Evolutionary conservation across 1,140 invertebrate genomes (phyloP).

Genomic region (Hycleus cichorii): DNA sequence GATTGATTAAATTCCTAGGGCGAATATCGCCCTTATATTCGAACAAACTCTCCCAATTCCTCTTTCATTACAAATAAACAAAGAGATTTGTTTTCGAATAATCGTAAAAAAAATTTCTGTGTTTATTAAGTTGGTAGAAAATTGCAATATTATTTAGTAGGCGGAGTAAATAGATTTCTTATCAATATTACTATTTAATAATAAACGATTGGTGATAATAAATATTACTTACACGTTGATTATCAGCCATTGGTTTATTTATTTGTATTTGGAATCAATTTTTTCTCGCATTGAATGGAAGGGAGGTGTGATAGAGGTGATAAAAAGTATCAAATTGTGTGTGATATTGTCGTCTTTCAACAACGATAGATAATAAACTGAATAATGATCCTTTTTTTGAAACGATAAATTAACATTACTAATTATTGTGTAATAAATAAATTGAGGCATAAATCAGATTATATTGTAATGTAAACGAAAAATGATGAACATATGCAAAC

Average conservation of each 20-base stretch:
- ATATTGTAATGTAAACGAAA: conserved; percentile 15
- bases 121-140: too few relatives aligned
- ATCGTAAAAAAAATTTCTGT: too few relatives aligned
- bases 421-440: conserved; percentile 20
- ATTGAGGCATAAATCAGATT: conserved; percentile 17
- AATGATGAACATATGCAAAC: conserved; percentile 10
- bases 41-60: neutral
- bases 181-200: too few relatives aligned
- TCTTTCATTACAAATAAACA: neutral
- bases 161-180: too few relatives aligned
- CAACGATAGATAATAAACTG: conserved; percentile 10
- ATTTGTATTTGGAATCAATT: neutral
- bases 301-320: too few relatives aligned
- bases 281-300: neutral
- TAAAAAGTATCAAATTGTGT: too few relatives aligned
- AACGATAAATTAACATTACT: conserved; percentile 18
- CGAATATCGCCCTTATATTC: conserved; percentile 17
- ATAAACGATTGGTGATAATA: neutral
- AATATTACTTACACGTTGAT: conserved; percentile 9
- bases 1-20: conserved; percentile 14
- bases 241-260: neutral
- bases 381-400: neutral
- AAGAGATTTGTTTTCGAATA: neutral
- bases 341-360: conserved; percentile 1
- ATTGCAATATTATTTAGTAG: too few relatives aligned